These are phyloP conservation scores for Microcebus lehilahytsara DNA, from an alignment of 2,113 vertebrate species.

Conservation along the genomic window DNA sequence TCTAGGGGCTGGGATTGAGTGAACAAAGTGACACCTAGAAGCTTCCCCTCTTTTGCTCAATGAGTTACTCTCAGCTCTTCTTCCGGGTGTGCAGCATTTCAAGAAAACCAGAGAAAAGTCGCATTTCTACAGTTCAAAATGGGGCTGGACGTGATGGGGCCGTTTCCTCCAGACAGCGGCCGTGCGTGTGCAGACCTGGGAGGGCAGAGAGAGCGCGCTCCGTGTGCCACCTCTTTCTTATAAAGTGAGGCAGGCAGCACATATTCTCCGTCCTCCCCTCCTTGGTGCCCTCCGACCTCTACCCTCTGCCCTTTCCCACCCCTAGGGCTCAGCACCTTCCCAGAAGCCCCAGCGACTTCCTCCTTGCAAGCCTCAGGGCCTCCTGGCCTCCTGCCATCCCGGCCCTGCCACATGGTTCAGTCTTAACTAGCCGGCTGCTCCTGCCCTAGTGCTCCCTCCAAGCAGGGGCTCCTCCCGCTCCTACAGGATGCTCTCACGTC, in stretches of 20 bases:
- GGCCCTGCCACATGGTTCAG: neutral
- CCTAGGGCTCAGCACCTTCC: neutral
- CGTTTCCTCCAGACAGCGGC: accelerated
- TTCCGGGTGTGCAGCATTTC: neutral
- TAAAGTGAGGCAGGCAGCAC: too few relatives aligned
- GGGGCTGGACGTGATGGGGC: accelerated
- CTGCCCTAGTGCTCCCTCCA: neutral
- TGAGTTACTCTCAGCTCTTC: neutral
- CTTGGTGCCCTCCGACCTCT: neutral
- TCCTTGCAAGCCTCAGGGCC: neutral
- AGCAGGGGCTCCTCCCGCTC: neutral
- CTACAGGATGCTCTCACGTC: neutral
- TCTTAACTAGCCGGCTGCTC: neutral
- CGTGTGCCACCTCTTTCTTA: too few relatives aligned
- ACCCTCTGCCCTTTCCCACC: neutral
- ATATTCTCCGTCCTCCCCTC: neutral
- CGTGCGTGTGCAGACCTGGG: too few relatives aligned
- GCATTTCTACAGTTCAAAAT: neutral
- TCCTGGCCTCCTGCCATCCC: neutral
- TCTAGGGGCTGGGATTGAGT: neutral
- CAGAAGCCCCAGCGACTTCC: neutral
- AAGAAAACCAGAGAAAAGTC: neutral
- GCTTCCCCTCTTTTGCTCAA: neutral
- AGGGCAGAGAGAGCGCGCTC: too few relatives aligned
- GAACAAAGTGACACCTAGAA: neutral